phyloP scores from a whole-genome alignment of 53 echinoderm and acorn worm species.

The Apostichopus leukothele region DNA sequence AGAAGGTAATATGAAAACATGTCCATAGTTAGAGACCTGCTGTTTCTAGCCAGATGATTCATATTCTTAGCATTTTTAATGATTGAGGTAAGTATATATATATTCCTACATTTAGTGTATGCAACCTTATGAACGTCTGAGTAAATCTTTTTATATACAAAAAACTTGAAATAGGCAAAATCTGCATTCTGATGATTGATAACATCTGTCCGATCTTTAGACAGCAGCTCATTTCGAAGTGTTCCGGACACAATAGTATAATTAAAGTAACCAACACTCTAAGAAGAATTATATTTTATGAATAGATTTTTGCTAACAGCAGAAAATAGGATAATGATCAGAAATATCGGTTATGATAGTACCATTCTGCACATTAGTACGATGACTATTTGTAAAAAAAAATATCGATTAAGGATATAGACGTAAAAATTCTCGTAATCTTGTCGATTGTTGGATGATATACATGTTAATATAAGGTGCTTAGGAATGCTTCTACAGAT shows the following conservation, averaged over 20 bases:
- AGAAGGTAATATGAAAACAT: too few species aligned
- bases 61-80: too few species aligned
- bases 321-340: constrained; percentile 10
- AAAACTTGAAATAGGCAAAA: too few species aligned
- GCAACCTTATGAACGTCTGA: too few species aligned
- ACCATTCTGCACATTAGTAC: neutral
- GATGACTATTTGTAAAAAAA: neutral
- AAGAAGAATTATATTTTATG: neutral
- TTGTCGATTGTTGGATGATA: neutral
- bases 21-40: too few species aligned
- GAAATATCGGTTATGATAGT: neutral
- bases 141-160: neutral
- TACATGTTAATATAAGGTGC: neutral
- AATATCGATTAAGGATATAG: neutral
- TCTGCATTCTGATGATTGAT: constrained; percentile 1
- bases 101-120: too few species aligned
- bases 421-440: neutral
- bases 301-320: neutral
- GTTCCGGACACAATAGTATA: neutral
- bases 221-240: constrained; percentile 5
- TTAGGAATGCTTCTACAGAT: constrained; percentile 9
- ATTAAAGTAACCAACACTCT: neutral
- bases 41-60: too few species aligned
- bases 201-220: neutral
- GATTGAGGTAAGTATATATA: too few species aligned